phyloP scores from a whole-genome alignment of 2,113 vertebrate genomes.

The Lontra canadensis region DNA sequence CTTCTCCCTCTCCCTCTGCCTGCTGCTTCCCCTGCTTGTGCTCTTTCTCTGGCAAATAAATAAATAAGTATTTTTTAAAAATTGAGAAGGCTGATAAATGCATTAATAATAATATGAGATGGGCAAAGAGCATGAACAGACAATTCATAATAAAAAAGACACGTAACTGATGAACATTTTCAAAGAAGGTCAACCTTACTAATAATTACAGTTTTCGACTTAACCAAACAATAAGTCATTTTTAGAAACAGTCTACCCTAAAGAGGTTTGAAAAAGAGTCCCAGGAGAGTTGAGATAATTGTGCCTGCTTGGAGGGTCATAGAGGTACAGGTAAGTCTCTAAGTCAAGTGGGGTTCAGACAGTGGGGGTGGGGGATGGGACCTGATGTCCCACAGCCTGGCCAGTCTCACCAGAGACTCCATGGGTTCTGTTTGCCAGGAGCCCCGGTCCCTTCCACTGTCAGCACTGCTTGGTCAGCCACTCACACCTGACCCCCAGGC shows the following conservation, averaged over 20 bases:
- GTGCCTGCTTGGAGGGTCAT: background rate
- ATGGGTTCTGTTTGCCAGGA: background rate
- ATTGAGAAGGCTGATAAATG: background rate
- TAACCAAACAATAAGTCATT: background rate
- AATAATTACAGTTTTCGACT: background rate
- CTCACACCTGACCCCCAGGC: background rate
- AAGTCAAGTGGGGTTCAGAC: background rate
- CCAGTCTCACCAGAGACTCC: accelerated
- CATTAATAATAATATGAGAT: conserved; percentile 1
- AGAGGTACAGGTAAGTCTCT: background rate
- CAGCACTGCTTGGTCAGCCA: background rate
- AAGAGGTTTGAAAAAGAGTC: background rate
- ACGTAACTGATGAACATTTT: background rate
- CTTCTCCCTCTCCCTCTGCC: too few relatives aligned
- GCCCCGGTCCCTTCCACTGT: background rate
- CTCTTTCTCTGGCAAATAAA: too few relatives aligned
- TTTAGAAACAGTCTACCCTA: background rate
- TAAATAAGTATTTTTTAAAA: too few relatives aligned
- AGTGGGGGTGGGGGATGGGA: background rate
- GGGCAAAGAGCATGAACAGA: background rate
- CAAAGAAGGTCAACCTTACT: background rate
- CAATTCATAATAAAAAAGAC: background rate
- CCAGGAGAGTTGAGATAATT: background rate
- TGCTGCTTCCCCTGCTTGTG: too few relatives aligned
- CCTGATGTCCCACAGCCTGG: background rate